Conservation (phyloP, 2,888 invertebrate species). For the Heliconius ethilla region DNA sequence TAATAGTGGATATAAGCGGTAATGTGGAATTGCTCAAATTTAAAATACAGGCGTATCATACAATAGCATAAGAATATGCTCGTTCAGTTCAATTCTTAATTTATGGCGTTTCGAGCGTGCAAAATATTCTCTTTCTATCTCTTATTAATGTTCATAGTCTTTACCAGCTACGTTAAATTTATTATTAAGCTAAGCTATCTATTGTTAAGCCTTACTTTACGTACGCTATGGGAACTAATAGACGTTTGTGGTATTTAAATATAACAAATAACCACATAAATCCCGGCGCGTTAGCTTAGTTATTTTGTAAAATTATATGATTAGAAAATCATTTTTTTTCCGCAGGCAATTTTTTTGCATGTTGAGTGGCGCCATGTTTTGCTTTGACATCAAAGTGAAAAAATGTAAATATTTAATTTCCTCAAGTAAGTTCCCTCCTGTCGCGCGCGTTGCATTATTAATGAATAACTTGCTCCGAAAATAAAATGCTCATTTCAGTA, state of each 20-base stretch:
- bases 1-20: slow-evolving; percentile 43
- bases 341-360: too few species aligned
- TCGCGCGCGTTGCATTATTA: too few species aligned
- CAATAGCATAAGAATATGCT: neutral
- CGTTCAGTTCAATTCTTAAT: too few species aligned
- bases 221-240: slow-evolving; percentile 53
- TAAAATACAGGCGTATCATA: neutral
- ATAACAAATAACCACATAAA: slow-evolving; percentile 61
- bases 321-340: too few species aligned
- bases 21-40: slow-evolving; percentile 37
- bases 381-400: neutral
- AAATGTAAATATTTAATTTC: neutral
- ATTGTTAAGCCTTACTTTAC: slow-evolving; percentile 55
- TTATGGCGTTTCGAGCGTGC: neutral
- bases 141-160: slow-evolving; percentile 43
- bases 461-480: too few species aligned
- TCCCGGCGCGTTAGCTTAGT: slow-evolving; percentile 46
- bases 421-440: neutral
- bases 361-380: too few species aligned
- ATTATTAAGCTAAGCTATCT: slow-evolving; percentile 62
- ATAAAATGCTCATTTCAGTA: too few species aligned
- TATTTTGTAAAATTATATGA: too few species aligned
- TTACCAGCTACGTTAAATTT: neutral
- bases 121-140: slow-evolving; percentile 24
- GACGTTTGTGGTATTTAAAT: slow-evolving; percentile 65